These are phyloP conservation scores for Liolophura sinensis DNA, from an alignment of 1,140 invertebrate genomes.

Conservation along the genomic window DNA sequence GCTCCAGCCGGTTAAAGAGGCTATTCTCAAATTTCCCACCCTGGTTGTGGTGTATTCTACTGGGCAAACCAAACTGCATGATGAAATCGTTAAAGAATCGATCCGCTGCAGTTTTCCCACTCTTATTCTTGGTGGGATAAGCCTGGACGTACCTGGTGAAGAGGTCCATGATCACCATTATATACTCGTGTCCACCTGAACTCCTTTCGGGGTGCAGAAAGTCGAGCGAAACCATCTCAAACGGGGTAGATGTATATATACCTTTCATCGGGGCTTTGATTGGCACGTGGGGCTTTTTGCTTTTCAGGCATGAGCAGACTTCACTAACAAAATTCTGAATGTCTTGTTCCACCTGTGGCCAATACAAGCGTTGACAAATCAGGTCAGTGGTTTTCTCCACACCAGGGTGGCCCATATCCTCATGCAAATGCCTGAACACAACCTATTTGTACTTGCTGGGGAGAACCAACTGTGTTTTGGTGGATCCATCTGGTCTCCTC, in stretches of 20 bases:
- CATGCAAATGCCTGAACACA: conserved; percentile 19
- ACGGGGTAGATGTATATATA: conserved; percentile 14
- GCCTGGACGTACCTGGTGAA: conserved; percentile 27
- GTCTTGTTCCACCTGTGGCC: conserved; percentile 16
- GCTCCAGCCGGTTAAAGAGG: conserved; percentile 15
- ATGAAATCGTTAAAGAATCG: conserved; percentile 23
- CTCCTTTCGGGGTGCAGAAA: conserved; percentile 21
- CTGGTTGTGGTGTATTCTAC: conserved; percentile 23
- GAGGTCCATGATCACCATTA: conserved; percentile 37
- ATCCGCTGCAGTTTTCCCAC: conserved; percentile 20
- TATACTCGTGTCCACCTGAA: conserved; percentile 24
- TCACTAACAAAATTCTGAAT: conserved; percentile 13
- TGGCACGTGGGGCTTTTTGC: background rate
- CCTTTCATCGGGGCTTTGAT: conserved; percentile 12
- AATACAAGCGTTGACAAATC: conserved; percentile 14
- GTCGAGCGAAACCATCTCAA: conserved; percentile 23
- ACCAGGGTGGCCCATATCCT: conserved; percentile 22
- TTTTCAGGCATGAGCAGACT: conserved; percentile 15
- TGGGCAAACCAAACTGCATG: conserved; percentile 19
- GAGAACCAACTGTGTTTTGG: conserved; percentile 8
- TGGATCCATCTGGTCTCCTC: background rate
- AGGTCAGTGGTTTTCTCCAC: conserved; percentile 10
- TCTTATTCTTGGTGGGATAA: conserved; percentile 21
- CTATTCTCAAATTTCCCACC: conserved; percentile 24
- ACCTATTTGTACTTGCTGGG: conserved; percentile 1